Evolutionary conservation across 1,140 invertebrate species (phyloP).

Genomic region (Drosophila ironensis): DNA sequence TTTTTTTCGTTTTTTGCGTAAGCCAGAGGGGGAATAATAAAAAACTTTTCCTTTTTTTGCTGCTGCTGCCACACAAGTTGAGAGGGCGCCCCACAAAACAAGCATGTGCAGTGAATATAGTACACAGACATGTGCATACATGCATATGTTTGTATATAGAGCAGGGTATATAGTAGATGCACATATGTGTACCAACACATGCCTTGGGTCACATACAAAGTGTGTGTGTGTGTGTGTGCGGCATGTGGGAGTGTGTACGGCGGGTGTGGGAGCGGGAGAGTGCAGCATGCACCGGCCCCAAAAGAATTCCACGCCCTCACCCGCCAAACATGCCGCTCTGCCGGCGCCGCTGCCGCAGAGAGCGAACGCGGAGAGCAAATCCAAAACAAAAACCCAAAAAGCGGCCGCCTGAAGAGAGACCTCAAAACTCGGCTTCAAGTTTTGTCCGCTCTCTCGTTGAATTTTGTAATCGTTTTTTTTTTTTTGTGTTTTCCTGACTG

Average conservation of each 20-base stretch:
- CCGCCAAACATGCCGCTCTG: slow-evolving; percentile 12
- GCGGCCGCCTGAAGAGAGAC: slow-evolving; percentile 28
- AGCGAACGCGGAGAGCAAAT: slow-evolving; percentile 10
- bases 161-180: background rate
- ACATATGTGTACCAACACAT: slow-evolving; percentile 19
- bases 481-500: slow-evolving; percentile 19
- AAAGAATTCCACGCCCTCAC: slow-evolving; percentile 53
- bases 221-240: background rate
- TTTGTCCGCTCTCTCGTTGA: slow-evolving; percentile 22
- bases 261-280: slow-evolving; percentile 1
- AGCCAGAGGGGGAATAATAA: slow-evolving; percentile 24
- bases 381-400: slow-evolving; percentile 33
- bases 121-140: slow-evolving; percentile 14
- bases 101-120: slow-evolving; percentile 26
- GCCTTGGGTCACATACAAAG: background rate
- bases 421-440: background rate
- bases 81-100: slow-evolving; percentile 37
- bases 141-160: background rate
- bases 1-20: slow-evolving; percentile 14
- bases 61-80: slow-evolving; percentile 25
- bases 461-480: slow-evolving; percentile 48
- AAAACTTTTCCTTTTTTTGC: slow-evolving; percentile 37
- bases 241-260: background rate
- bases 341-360: background rate
- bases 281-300: slow-evolving; percentile 67